A percentile compares a stretch with the other conserved stretches of the same genome.
These are phyloP conservation scores for Megalurothrips usitatus DNA, from an alignment of 2,888 invertebrate genomes.

Conservation along the genomic window DNA sequence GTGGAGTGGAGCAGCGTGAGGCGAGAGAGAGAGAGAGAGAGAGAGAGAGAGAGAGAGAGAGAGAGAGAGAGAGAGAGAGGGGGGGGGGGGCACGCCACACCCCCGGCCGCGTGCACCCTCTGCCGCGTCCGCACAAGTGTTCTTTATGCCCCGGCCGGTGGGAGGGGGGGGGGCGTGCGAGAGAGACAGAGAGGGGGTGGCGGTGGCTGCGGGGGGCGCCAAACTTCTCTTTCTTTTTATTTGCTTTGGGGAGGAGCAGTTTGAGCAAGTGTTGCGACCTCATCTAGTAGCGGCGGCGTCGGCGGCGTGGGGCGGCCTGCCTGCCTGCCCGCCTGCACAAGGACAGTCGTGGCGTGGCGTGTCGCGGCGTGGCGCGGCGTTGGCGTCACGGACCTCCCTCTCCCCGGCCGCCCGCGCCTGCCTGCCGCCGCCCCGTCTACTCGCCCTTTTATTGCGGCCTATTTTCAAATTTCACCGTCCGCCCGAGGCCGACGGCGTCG, in stretches of 20 bases:
- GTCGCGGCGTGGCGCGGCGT: not conserved
- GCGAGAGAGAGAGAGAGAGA: not conserved
- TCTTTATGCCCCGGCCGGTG: not conserved
- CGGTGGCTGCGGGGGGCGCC: constrained; percentile 10
- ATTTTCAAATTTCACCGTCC: constrained; percentile 5
- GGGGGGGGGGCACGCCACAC: not conserved
- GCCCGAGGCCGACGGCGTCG: no score
- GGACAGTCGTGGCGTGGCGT: not conserved
- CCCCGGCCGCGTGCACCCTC: constrained; percentile 19
- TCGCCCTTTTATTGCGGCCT: not conserved
- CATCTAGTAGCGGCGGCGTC: not conserved
- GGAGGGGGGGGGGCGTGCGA: not conserved
- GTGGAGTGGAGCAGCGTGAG: not conserved
- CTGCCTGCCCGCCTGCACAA: no score
- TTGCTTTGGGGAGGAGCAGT: constrained; percentile 24
- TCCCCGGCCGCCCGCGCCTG: not conserved
- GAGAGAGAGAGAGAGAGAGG: no score
- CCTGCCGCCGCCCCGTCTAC: not conserved
- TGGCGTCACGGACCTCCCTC: not conserved
- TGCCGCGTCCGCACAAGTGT: constrained; percentile 24
- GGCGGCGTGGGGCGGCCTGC: not conserved
- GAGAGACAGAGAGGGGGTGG: no score
- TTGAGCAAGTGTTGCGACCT: constrained; percentile 24
- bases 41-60: no score
- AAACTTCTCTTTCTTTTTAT: constrained; percentile 22